Conservation (phyloP, 2,113 vertebrate species). For the Calidris pygmaea region DNA sequence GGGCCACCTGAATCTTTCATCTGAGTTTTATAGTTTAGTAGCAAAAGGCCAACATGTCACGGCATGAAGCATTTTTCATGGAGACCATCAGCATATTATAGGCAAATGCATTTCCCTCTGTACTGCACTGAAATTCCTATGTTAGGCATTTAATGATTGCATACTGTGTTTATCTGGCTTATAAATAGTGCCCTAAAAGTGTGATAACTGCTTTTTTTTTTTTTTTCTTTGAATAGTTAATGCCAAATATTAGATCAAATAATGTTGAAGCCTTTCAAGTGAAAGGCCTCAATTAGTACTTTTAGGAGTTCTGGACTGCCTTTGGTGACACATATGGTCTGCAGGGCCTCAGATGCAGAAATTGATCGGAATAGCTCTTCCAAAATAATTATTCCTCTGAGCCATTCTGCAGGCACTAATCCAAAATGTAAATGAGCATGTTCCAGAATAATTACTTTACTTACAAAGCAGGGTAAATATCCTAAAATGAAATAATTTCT, state of each 20-base stretch:
- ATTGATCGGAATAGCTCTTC: constrained; percentile 21
- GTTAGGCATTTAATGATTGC: background rate
- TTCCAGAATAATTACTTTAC: constrained; percentile 30
- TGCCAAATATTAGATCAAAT: constrained; percentile 2
- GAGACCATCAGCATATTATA: background rate
- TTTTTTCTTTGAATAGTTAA: background rate
- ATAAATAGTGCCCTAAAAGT: background rate
- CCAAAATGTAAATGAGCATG: constrained; percentile 46
- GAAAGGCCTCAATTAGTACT: background rate
- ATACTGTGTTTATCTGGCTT: background rate
- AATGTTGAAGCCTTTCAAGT: background rate
- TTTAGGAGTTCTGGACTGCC: background rate
- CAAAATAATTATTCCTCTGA: constrained; percentile 37
- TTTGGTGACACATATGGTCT: background rate
- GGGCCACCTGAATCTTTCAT: background rate
- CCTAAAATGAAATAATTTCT: constrained; percentile 21
- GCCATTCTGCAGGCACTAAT: constrained; percentile 18
- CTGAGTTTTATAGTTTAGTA: background rate
- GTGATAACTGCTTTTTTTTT: background rate
- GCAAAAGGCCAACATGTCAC: background rate
- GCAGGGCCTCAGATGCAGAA: constrained; percentile 31
- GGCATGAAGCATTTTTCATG: background rate
- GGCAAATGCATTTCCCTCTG: background rate
- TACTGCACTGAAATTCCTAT: background rate
- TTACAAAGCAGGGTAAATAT: constrained; percentile 21